These are phyloP conservation scores for Scyliorhinus canicula DNA, from an alignment of 2,797 vertebrate species.

Conservation along the genomic window DNA sequence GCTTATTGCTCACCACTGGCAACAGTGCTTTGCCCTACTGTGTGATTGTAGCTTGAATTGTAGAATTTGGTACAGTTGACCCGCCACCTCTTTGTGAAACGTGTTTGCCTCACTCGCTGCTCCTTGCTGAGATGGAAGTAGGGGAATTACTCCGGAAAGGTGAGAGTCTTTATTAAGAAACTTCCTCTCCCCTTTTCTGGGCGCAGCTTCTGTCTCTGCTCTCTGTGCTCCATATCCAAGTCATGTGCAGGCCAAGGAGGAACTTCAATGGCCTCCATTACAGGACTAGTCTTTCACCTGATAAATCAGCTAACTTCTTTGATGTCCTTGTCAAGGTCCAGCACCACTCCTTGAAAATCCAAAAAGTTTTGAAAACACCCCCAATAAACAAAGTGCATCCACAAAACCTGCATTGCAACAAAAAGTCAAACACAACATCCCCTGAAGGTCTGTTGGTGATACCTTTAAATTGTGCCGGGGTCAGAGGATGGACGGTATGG, in stretches of 20 bases:
- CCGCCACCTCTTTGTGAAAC: background rate
- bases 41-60: background rate
- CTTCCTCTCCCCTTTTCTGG: background rate
- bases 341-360: background rate
- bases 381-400: background rate
- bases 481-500: too few species aligned
- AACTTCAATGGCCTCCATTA: background rate
- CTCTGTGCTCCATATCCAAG: background rate
- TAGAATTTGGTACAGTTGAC: background rate
- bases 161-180: background rate
- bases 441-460: too few species aligned
- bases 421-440: background rate
- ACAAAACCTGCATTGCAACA: background rate
- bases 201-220: background rate
- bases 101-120: background rate
- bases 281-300: background rate
- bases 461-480: background rate
- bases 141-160: background rate
- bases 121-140: background rate
- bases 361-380: background rate
- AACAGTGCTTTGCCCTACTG: background rate
- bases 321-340: background rate
- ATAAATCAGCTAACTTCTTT: background rate
- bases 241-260: background rate
- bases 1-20: background rate